A percentile compares a stretch with the other conserved stretches of the same genome.
Conservation (phyloP, 2,888 invertebrate species). For the Ophioninae sp. region DNA sequence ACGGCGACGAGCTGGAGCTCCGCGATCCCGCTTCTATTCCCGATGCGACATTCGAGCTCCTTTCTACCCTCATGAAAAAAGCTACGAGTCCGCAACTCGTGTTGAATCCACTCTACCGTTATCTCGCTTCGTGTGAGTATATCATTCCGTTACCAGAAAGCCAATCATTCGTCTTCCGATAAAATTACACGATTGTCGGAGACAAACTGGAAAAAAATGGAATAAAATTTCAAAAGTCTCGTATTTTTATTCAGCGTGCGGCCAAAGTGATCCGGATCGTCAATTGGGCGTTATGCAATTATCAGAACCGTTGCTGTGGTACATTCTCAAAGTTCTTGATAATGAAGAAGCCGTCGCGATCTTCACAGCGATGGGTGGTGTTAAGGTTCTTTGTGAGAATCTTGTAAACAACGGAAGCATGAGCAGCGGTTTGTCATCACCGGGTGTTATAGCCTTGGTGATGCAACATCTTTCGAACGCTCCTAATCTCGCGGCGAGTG, state of each 20-base stretch:
- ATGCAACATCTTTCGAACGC: slow-evolving; percentile 85
- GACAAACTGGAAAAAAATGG: slow-evolving; percentile 41
- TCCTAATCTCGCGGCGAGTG: slow-evolving; percentile 80
- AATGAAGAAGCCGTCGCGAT: slow-evolving; percentile 88
- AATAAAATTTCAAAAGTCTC: neutral
- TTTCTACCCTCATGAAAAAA: slow-evolving; percentile 89
- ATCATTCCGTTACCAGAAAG: neutral
- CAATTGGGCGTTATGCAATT: slow-evolving; percentile 83
- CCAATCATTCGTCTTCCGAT: neutral
- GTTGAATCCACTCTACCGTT: slow-evolving; percentile 86
- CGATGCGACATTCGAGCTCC: slow-evolving; percentile 93
- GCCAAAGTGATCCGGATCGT: slow-evolving; percentile 71
- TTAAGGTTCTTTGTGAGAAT: slow-evolving; percentile 89
- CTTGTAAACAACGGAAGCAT: slow-evolving; percentile 83
- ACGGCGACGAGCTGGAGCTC: slow-evolving; percentile 82
- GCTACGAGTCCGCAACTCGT: slow-evolving; percentile 89
- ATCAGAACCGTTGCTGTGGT: slow-evolving; percentile 93
- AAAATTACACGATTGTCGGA: neutral
- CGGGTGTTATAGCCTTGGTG: slow-evolving; percentile 82
- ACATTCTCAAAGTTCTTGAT: slow-evolving; percentile 90
- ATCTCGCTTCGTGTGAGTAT: slow-evolving; percentile 81
- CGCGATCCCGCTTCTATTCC: slow-evolving; percentile 90
- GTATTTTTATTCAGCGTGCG: slow-evolving; percentile 68
- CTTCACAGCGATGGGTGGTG: slow-evolving; percentile 89
- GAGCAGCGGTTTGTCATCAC: slow-evolving; percentile 83